Base-by-base conservation (phyloP, 2,113 vertebrate species). In the Rousettus leschenaultii region DNA sequence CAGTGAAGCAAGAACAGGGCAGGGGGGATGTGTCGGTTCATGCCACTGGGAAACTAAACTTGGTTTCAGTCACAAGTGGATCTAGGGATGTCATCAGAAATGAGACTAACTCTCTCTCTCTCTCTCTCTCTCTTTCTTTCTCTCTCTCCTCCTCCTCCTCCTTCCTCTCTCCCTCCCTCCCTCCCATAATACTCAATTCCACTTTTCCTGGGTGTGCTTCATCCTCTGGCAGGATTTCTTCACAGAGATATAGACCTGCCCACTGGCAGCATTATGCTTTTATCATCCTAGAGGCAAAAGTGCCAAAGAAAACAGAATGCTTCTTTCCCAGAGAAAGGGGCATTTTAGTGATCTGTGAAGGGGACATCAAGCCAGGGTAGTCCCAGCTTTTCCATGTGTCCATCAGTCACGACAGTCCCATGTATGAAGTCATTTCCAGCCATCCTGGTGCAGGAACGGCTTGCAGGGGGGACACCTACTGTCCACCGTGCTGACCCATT, bases 1-100 rank as follows among this genome's bases (percentile, higher is more conserved):
- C 21, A 30, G 6, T 38, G n/a, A 59, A 96, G 59, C 33, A 53
- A 83, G 74, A 71, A 48, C n/a, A 86, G 38, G 57, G 45, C 21
- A n/a, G 1, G 8, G 35, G 5, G 55, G 35, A 68, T 21, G 21
- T 43, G 65, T 59, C 61, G 78, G 89, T 24, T 96, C 22, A 10
- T 45, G 12, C n/a, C 79, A 77, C 15, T 40, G 66, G 82, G 93
- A 88, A 59, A 71, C 51, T 89, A 95, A 91, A 85, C 77, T 86
- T 93, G 79, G 59, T 45, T 87, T 86, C 30, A 21, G 21, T 74
- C 68, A 79, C 59, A 84, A 70, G 40, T 59, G 24, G 51, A 79
- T 70, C 43, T 51, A 77, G 43, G 51, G n/a, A 91, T 59, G 51
- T 51, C 77, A 75, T 93, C 26, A 57, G 68, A 91, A 96, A 96